These are phyloP conservation scores for Macrosiphum euphorbiae DNA, from an alignment of 2,888 invertebrate genomes.

Conservation along the genomic window DNA sequence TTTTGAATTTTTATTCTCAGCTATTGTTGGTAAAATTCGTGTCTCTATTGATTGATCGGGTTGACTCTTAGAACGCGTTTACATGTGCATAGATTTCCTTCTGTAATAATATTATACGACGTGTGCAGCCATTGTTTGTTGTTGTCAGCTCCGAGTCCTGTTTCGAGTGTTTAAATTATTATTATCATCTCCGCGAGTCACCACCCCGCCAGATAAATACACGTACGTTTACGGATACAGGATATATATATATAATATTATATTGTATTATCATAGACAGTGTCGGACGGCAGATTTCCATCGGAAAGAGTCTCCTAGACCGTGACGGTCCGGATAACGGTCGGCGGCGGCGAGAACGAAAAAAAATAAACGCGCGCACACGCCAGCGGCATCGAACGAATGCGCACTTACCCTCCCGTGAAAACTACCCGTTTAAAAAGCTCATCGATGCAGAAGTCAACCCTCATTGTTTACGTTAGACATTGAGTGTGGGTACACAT, in stretches of 20 bases:
- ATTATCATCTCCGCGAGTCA: neutral
- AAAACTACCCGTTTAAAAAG: conserved; percentile 54
- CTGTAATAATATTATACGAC: neutral
- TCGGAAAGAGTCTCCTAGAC: conserved; percentile 37
- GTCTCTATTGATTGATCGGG: neutral
- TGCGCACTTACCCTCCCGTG: neutral
- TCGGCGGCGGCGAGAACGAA: neutral
- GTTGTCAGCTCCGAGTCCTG: neutral
- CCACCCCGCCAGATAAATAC: neutral
- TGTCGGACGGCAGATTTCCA: neutral
- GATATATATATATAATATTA: neutral
- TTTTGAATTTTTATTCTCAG: neutral
- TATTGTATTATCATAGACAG: neutral
- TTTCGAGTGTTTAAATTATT: neutral
- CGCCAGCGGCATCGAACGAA: neutral
- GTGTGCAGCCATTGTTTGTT: neutral
- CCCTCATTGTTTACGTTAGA: conserved; percentile 44
- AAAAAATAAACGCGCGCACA: neutral
- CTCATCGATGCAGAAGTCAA: conserved; percentile 55
- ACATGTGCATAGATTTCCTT: neutral
- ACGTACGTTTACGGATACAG: neutral
- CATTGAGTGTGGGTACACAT: neutral
- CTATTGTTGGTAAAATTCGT: neutral
- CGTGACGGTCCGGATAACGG: conserved; percentile 44
- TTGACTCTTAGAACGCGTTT: neutral